Conservation (phyloP, 1,140 invertebrate genomes). For the Tachypleus tridentatus region DNA sequence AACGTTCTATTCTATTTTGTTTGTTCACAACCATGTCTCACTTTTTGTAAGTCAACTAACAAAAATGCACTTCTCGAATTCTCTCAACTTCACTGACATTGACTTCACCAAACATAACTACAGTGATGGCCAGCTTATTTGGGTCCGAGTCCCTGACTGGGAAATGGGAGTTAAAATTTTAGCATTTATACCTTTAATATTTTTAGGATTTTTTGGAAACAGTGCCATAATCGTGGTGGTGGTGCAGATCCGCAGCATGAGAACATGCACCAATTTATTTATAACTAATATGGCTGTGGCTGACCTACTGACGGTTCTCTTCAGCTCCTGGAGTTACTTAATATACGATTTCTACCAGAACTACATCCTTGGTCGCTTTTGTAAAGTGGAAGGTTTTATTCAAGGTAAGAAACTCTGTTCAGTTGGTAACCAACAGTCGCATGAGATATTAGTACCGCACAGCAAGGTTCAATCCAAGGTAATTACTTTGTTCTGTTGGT, state of each 20-base stretch:
- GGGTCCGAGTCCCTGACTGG: conserved; percentile 42
- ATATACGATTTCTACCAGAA: conserved; percentile 58
- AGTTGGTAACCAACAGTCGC: too few relatives aligned
- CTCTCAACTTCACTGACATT: too few relatives aligned
- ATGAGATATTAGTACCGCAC: not conserved
- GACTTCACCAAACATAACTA: conserved; percentile 16
- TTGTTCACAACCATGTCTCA: too few relatives aligned
- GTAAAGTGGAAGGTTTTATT: conserved; percentile 52
- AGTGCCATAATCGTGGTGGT: conserved; percentile 54
- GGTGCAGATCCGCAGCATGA: conserved; percentile 48
- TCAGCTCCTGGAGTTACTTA: conserved; percentile 58
- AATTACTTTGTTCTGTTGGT: too few relatives aligned
- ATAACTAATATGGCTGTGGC: conserved; percentile 65
- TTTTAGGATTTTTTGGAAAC: conserved; percentile 58
- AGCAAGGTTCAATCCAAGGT: too few relatives aligned
- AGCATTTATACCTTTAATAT: conserved; percentile 46
- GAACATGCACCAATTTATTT: conserved; percentile 62
- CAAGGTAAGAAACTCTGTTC: conserved; percentile 41
- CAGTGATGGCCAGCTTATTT: conserved; percentile 45
- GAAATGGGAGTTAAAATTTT: conserved; percentile 49
- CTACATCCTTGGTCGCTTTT: conserved; percentile 55
- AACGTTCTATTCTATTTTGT: too few relatives aligned
- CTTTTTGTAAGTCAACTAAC: too few relatives aligned
- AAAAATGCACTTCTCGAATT: too few relatives aligned
- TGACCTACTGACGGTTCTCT: conserved; percentile 55